Evolutionary conservation across 1,140 invertebrate genomes (phyloP), one percentile per base, ranked within the genome.

Genomic region (Pissodes strobi): DNA sequence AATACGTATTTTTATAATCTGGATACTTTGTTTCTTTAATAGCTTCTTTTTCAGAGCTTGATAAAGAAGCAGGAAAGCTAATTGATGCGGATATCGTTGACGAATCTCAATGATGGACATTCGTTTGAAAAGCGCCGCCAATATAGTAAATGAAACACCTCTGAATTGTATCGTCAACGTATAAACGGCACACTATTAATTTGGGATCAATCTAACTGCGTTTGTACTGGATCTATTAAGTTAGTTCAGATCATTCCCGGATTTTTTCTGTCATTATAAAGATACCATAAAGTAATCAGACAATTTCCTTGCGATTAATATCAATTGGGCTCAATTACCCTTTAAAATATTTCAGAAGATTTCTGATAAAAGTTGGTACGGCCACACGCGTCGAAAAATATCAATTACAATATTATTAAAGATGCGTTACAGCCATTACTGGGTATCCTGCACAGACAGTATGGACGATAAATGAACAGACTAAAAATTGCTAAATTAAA

Each of bases 401-500:
- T 49, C 58, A 61, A 51, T 61, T 61, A 61, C 46, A 61, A 38
- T 51, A 61, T 51, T 61, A 61, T 61, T 61, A 61, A 61, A 51
- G 30, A 49, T 27, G 46, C 45, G 18, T 60, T 51, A 51, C 45
- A 41, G 34, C 34, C 58, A 51, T 51, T 61, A 61, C 58, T 5
- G 30, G 9, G 18, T 12, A 19, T 21, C 52, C 15, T 21, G 23
- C 45, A 48, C 21, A 22, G n/a, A 46, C 43, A 46, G 19, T 21
- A 46, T 17, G 25, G 48, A 51, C 48, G 34, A 61, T 51, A 51
- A 61, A 61, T 61, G 46, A 49, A 38, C 34, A 27, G 21, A 60
- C 30, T 10, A 61, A 61, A 61, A 61, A 41, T 39, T 51, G 58
- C 48, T 46, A 61, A 61, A 61, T 61, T 61, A 61, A 61, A 61